Percentiles rank a stretch among this genome's conserved stretches.
Conservation (phyloP, 2,113 vertebrate genomes). For the Cochlearius cochlearius region DNA sequence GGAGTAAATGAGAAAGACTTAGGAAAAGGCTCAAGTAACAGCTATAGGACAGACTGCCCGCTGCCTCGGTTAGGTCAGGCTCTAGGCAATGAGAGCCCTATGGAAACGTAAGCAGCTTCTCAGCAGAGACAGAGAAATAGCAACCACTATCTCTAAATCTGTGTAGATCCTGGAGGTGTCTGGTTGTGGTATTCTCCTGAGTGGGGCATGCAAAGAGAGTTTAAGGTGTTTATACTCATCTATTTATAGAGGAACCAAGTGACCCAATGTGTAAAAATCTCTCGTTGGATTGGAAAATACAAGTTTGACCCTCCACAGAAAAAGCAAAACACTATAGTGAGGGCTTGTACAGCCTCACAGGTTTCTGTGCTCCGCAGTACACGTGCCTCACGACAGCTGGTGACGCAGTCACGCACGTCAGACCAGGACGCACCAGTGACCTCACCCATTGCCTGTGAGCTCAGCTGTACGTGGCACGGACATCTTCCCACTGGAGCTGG, state of each 20-base stretch:
- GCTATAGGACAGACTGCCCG: not conserved
- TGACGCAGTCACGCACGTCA: not conserved
- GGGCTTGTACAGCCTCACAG: not conserved
- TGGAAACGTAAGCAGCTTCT: not conserved
- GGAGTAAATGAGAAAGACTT: not conserved
- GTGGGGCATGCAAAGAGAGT: not conserved
- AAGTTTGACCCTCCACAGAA: not conserved
- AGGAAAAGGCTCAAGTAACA: not conserved
- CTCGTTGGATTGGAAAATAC: not conserved
- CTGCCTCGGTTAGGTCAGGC: not conserved
- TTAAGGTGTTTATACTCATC: not conserved
- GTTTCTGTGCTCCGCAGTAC: not conserved
- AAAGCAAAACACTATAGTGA: not conserved
- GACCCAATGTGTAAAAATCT: not conserved
- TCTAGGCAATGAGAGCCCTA: not conserved
- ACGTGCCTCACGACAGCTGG: not conserved
- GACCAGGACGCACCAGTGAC: fast-evolving
- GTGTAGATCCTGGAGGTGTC: not conserved
- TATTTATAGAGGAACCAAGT: not conserved
- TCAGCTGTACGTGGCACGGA: not conserved
- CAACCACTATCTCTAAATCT: not conserved
- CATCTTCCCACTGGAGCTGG: not conserved
- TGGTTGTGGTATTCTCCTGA: not conserved
- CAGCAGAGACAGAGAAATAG: not conserved
- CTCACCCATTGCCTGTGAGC: not conserved